Evolutionary conservation across 92 coral and sea anemone species (phyloP), one percentile per base, ranked within the genome.

Genomic region (Anthopleura xanthogrammica): DNA sequence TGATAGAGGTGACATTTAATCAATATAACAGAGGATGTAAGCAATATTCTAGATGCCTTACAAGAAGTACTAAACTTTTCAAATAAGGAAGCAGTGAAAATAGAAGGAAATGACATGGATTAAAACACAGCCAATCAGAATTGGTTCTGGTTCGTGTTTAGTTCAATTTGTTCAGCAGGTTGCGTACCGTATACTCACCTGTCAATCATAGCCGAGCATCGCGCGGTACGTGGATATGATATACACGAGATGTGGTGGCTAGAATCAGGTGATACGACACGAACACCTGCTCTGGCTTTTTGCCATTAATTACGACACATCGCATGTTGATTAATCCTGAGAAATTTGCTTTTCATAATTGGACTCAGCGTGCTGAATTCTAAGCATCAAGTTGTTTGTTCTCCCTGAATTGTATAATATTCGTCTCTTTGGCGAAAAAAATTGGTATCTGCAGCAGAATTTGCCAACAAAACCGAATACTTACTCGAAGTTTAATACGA

Each of bases 271-370:
- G 85, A 81, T 60, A 9, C 41, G 65, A 56, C 16, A 12, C 9
- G 22, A 75, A 83, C 86, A 83, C 86, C 86, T 83, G 86, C 29
- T 24, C 16, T 14, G 14, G 58, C 36, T 52, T 14, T 23, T 52
- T 14, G 41, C 56, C 81, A 83, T 83, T 83, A 75, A 83, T 83
- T 83, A 58, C 80, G 39, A 76, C 52, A 62, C 81, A 75, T 75
- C 72, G 20, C 86, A 56, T 56, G 81, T 76, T 83, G 72, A 83
- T 82, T 82, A 72, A 82, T 82, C 65, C 52, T 52, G 66, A 72
- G 23, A 72, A 71, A 24, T 76, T 76, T 74, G 57, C 52, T 82
- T 43, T 82, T 83, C 76, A 72, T 55, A 75, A 83, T 76, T 83
- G 86, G 16, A 46, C 20, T 8, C 85, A 81, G 72, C 64, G 85